Evolutionary conservation across 2,888 invertebrate genomes (phyloP), one percentile per base, ranked within the genome.

Genomic region (Sarcophaga rosellei): DNA sequence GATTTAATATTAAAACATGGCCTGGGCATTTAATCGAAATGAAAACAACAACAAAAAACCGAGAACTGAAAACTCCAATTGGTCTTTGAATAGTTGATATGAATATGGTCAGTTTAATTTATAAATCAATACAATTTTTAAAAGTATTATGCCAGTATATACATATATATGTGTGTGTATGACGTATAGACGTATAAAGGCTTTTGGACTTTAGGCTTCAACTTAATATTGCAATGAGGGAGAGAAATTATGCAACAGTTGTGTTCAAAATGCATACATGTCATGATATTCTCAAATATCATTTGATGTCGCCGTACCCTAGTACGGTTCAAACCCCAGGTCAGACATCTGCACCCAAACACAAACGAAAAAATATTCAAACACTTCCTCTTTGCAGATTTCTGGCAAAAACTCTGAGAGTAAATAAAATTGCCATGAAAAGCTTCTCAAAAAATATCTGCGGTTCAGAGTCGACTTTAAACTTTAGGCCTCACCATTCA

Each of bases 1-100:
- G 72, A 66, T 82, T 82, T 72, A 82, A 77, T 85, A 25, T 70
- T 65, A 68, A 23, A 53, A 57, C 57, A 10, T 65, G 25, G 53
- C 59, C 12, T 47, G 57, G 15, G 44, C 12, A 61, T 66, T 12
- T 57, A 35, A 53, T 15, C 69, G 53, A 25, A 53, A 12, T 61
- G 53, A 25, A 73, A 57, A 77, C 25, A 79, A 4, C 21, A 20
- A 61, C 20, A 84, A 62, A 72, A 23, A 44, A 57, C 59, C 4
- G 2, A 25, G 4, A 35, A 75, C 73, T 81, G 15, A 73, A 74
- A 73, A 5, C 61, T 20, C 61, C 66, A 74, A 74, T 74, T 81
- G 74, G 62, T 68, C 68, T 74, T 74, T 68, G 45, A 21, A 73
- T 57, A 57, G 47, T 47, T 47, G 35, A 21, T 21, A 20, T 73